A percentile compares a stretch with the other conserved stretches of the same genome.
Conservation (phyloP, 2,113 vertebrate species). For the Oriolus oriolus region DNA sequence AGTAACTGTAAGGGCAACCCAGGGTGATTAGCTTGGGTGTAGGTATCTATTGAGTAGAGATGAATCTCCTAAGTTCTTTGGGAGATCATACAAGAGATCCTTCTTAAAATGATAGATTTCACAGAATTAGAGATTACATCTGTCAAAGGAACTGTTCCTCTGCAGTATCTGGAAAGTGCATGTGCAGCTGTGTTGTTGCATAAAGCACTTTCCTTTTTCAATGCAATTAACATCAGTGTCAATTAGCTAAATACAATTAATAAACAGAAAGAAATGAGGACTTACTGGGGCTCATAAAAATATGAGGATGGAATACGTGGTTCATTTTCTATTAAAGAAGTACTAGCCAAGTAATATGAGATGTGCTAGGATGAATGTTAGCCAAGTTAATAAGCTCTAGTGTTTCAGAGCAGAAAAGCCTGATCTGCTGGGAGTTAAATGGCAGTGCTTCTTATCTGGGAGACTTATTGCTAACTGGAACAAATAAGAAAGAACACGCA, state of each 20-base stretch:
- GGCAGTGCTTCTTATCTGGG: not conserved
- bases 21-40: not conserved
- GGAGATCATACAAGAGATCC: not conserved
- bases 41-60: not conserved
- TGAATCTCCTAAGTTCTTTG: not conserved
- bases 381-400: not conserved
- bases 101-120: not conserved
- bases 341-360: not conserved
- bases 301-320: rapidly evolving
- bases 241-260: not conserved
- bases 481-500: not conserved
- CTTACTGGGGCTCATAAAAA: not conserved
- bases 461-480: not conserved
- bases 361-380: not conserved
- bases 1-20: not conserved
- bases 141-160: not conserved
- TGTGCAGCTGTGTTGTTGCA: not conserved
- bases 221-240: not conserved
- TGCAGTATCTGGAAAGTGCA: not conserved
- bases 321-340: not conserved
- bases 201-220: not conserved
- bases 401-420: not conserved
- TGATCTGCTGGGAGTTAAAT: not conserved
- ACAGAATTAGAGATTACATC: not conserved
- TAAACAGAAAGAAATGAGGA: not conserved